Conservation (phyloP, 2,888 invertebrate genomes). For the Nasonia oneida region DNA sequence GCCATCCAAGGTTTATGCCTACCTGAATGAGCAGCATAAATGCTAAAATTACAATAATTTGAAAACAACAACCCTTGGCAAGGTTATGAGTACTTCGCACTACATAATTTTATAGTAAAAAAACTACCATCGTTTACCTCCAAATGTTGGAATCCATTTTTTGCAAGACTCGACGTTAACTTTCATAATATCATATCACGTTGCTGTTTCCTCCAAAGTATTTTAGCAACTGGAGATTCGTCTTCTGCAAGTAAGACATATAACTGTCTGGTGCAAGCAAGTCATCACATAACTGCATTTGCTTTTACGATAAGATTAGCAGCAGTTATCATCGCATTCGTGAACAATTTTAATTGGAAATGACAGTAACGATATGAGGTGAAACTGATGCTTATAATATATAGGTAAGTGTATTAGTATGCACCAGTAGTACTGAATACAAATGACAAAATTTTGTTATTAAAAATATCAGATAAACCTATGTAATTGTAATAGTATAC, state of each 20-base stretch:
- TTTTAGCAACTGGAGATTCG: not conserved
- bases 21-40: constrained; percentile 65
- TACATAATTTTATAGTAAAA: not conserved
- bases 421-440: too few relatives aligned
- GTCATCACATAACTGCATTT: not conserved
- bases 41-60: constrained; percentile 64
- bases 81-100: not conserved
- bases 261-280: not conserved
- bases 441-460: too few relatives aligned
- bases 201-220: not conserved
- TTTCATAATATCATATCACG: not conserved
- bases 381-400: not conserved
- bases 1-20: constrained; percentile 71
- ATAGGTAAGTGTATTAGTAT: too few relatives aligned
- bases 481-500: too few relatives aligned
- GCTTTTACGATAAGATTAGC: not conserved
- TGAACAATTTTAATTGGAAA: not conserved
- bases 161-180: not conserved
- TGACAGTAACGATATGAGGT: not conserved
- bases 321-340: not conserved
- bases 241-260: not conserved
- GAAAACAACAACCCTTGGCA: not conserved
- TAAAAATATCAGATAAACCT: too few relatives aligned
- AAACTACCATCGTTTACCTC: constrained; percentile 1
- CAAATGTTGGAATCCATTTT: constrained; percentile 22